Percentiles rank a stretch among this genome's conserved stretches.
These are phyloP conservation scores for Tachysurus fulvidraco DNA, from an alignment of 2,113 vertebrate species.

Conservation along the genomic window DNA sequence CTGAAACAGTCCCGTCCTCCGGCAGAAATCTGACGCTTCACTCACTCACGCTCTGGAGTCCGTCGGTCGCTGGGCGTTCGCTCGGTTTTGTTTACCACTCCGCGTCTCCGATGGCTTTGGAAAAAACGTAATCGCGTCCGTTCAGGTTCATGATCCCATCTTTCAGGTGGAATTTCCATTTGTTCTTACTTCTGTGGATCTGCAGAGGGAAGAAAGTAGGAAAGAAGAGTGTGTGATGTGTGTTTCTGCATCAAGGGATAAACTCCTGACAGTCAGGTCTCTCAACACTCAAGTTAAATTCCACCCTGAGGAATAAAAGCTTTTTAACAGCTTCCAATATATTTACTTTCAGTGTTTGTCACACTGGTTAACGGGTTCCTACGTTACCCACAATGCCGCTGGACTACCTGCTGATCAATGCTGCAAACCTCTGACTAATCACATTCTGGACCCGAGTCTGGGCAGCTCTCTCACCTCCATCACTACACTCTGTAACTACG, in stretches of 20 bases:
- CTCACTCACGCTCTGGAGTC: background rate
- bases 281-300: background rate
- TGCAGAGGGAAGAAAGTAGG: constrained; percentile 57
- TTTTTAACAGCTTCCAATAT: too few relatives aligned
- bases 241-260: background rate
- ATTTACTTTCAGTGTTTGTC: background rate
- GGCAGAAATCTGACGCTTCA: constrained; percentile 14
- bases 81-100: constrained; percentile 85
- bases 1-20: constrained; percentile 59
- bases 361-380: background rate
- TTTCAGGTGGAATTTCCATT: constrained; percentile 99
- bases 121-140: constrained; percentile 98
- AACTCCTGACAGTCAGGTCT: too few relatives aligned
- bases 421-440: too few relatives aligned
- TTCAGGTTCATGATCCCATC: constrained; percentile 99
- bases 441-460: too few relatives aligned
- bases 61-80: background rate
- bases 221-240: background rate
- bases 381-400: background rate
- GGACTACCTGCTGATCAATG: too few relatives aligned
- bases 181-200: constrained; percentile 99
- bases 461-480: too few relatives aligned
- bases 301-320: background rate
- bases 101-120: constrained; percentile 98
- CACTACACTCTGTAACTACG: too few relatives aligned